A percentile compares a stretch with the other conserved stretches of the same genome.
phyloP scores from a whole-genome alignment of 2,113 vertebrate species.

The Orthonyx spaldingii region DNA sequence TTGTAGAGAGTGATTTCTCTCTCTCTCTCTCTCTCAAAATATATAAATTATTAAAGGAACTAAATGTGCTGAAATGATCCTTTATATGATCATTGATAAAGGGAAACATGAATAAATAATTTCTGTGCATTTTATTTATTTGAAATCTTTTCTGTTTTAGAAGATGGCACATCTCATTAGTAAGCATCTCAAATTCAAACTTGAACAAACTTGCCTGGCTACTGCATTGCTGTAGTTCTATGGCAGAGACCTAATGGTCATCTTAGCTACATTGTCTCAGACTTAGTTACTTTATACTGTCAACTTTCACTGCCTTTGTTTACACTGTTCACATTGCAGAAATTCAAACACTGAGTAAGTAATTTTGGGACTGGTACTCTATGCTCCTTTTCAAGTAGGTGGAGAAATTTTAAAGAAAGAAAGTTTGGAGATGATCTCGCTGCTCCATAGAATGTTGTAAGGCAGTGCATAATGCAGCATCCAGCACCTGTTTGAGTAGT shows the following conservation, averaged over 20 bases:
- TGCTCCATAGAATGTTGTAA: not conserved
- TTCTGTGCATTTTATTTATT: not conserved
- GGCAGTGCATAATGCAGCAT: not conserved
- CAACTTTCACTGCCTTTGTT: not conserved
- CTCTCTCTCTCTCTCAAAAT: not conserved
- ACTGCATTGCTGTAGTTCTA: not conserved
- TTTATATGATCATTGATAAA: not conserved
- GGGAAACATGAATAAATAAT: not conserved
- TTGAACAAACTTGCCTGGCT: not conserved
- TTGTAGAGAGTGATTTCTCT: not conserved
- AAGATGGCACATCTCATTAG: not conserved
- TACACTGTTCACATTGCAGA: not conserved
- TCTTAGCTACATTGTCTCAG: not conserved
- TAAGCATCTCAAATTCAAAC: not conserved
- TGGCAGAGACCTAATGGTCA: not conserved
- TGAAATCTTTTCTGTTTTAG: not conserved
- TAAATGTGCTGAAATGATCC: not conserved
- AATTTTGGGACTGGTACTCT: not conserved
- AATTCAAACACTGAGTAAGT: not conserved
- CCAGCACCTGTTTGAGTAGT: not conserved
- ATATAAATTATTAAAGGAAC: not conserved
- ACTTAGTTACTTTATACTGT: not conserved
- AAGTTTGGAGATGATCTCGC: not conserved
- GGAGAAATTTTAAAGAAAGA: not conserved
- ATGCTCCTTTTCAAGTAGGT: not conserved